Base-by-base conservation (phyloP, 1,140 invertebrate genomes). In the Lepidurus arcticus region DNA sequence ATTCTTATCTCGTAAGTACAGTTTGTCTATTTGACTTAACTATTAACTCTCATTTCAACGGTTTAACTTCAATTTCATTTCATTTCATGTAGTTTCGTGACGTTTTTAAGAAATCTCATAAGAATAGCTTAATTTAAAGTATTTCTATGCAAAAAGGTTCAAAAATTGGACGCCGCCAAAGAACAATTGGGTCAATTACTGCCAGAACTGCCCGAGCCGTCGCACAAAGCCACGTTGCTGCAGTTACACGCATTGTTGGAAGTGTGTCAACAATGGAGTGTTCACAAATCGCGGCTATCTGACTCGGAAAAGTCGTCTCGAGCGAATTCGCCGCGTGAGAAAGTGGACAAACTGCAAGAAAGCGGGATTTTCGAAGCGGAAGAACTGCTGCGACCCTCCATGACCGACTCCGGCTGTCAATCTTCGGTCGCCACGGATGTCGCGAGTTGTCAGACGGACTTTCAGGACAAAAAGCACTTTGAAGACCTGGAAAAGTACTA, bases 321-420 rank as follows among this genome's bases (percentile, higher is more conserved):
- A 77, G 75, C 11, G 83, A 83, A 5, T 81, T 78, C 85, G 86
- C 82, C 75, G 85, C 74, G 84, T 80, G 80, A 85, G 78, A 85
- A 16, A 85, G 84, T 5, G 82, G 79, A 79, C 78, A 81, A 80
- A 73, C 81, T 91, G 26, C 90, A 90, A 82, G 90, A 91, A 81
- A 90, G 89, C 81, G 90, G 90, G 42, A 90, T 91, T 78, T 91
- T 90, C 81, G 90, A 90, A 81, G 86, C 87, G 82, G 85, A 82
- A 79, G 81, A 81, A 81, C 84, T 85, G 77, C 78, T 78, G 73
- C 77, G 79, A 76, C 79, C 79, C 44, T 79, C 79, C 84, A 79
- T 81, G 45, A 79, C 76, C 42, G 78, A 80, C 8, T 80, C 26
- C 73, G 44, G 21, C 75, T 78, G 10, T n/a, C 44, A 77, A 42